Percentiles rank a stretch among this genome's conserved stretches.
These are phyloP conservation scores for Carcharodon carcharias DNA, from an alignment of 2,797 vertebrate species.

Conservation along the genomic window DNA sequence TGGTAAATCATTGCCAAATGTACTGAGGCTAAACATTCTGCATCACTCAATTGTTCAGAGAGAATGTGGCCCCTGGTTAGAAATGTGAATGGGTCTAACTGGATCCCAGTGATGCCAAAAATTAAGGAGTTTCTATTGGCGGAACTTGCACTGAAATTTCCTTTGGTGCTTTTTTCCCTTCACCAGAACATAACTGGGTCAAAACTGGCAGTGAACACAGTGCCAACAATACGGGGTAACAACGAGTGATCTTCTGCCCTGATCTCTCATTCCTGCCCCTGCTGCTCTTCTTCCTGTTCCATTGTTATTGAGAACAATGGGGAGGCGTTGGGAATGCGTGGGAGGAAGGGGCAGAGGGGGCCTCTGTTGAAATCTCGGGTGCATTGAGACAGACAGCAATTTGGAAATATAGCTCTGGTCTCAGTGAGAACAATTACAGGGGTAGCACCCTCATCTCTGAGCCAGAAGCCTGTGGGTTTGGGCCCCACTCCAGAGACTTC, in stretches of 20 bases:
- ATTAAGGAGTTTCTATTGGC: neutral
- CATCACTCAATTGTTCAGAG: neutral
- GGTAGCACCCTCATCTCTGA: no score
- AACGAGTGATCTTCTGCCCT: neutral
- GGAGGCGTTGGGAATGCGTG: neutral
- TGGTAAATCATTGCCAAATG: neutral
- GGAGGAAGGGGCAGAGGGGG: no score
- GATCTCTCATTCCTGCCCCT: neutral
- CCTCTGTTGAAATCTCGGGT: no score
- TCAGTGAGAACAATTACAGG: no score
- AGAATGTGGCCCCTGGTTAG: neutral
- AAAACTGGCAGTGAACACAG: neutral
- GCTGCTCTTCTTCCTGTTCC: neutral
- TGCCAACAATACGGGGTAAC: neutral
- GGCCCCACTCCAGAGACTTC: no score
- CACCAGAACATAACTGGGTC: neutral
- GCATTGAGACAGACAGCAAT: no score
- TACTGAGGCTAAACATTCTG: neutral
- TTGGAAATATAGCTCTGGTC: no score
- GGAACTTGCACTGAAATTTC: neutral
- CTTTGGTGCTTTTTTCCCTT: neutral
- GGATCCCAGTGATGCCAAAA: neutral
- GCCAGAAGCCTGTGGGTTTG: no score
- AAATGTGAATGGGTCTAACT: neutral
- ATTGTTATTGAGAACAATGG: neutral